Evolutionary conservation across 1,140 invertebrate genomes (phyloP), one percentile per base, ranked within the genome.

Genomic region (Mylabris phalerata): DNA sequence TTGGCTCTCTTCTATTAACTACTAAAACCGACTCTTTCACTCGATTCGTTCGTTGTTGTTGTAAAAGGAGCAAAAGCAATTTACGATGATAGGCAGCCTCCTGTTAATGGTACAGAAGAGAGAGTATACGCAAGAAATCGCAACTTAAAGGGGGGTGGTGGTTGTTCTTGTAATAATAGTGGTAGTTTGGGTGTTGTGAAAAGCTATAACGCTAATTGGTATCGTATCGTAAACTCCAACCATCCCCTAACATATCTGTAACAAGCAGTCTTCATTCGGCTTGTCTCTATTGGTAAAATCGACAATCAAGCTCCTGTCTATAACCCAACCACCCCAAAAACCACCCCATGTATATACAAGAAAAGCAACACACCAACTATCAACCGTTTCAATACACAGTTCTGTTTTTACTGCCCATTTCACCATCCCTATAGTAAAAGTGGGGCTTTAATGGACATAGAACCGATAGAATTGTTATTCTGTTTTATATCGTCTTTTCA

Each of bases 191-290:
- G 19, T 5, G 32, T 32, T 4, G 32, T 32, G 32, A 32, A 42
- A 11, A 50, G 57, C 57, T 45, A 59, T 59, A 59, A 59, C 50
- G 50, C 57, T 59, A 59, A 59, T 59, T 59, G 57, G 57, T 54
- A 52, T 59, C 50, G 57, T 59, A 59, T 59, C 57, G 57, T 59
- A 59, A 59, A 59, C 50, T 10, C 19, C 19, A 19, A 19, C 19
- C 19, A 11, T 47, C 50, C 46, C 43, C 57, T 19, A 19, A 19
- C 19, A 44, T 59, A 59, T 59, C 57, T 59, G 51, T 52, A 50
- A 47, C 50, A 55, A 52, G 57, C 57, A 54, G 50, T 32, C 42
- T 46, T 55, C 55, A 57, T 46, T 57, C 32, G 41, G 44, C 48
- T 48, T 25, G 32, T 32, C 4, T 59, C 46, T 52, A 59, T 59